phyloP scores from a whole-genome alignment of 2,113 vertebrate genomes.

The Geococcyx californianus region DNA sequence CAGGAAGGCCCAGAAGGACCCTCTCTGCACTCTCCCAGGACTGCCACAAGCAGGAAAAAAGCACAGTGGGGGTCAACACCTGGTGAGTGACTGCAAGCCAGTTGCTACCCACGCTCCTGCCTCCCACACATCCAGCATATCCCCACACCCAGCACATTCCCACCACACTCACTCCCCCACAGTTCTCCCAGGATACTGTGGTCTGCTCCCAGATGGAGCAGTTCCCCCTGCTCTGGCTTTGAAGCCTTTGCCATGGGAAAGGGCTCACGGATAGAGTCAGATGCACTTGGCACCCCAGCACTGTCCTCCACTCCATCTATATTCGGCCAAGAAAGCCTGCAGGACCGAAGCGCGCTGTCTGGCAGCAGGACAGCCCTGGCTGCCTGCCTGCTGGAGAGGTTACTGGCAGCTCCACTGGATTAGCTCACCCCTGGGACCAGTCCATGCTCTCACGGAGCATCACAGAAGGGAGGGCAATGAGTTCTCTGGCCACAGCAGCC shows the following conservation, averaged over 20 bases:
- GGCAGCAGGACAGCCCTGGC: constrained; percentile 23
- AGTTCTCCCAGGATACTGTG: background rate
- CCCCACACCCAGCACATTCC: background rate
- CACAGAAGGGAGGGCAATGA: background rate
- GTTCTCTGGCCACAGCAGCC: background rate
- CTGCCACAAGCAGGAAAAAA: accelerated
- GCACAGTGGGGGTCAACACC: background rate
- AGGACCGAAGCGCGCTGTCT: background rate
- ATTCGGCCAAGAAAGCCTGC: background rate
- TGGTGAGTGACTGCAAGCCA: background rate
- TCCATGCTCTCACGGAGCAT: background rate
- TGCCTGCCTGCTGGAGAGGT: constrained; percentile 40
- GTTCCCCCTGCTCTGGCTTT: background rate
- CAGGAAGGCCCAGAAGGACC: background rate
- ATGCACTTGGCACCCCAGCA: background rate
- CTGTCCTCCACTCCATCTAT: background rate
- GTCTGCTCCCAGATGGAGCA: background rate
- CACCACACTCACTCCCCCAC: background rate
- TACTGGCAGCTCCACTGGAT: constrained; percentile 52
- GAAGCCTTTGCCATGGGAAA: background rate
- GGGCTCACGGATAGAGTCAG: background rate
- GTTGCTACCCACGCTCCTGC: background rate
- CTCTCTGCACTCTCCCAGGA: background rate
- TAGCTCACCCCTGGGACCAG: constrained; percentile 34
- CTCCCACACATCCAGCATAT: background rate